Evolutionary conservation across 2,113 vertebrate species (phyloP).

Genomic region (Grammomys surdaster): DNA sequence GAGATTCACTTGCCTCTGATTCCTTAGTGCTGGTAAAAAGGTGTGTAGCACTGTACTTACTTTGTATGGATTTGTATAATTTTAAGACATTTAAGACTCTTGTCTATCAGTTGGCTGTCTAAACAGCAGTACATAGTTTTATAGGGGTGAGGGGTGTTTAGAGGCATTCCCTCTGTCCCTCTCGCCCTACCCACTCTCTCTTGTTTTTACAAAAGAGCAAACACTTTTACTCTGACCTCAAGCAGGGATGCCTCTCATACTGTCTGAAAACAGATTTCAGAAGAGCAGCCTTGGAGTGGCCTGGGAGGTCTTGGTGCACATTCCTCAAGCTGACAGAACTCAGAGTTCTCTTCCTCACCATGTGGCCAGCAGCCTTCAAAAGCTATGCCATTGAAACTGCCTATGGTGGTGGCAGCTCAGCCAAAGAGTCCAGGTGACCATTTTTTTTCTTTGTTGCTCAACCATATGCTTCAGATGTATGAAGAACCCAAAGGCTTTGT

Average conservation of each 20-base stretch:
- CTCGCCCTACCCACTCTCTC: neutral
- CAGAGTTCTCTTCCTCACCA: constrained; percentile 7
- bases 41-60: neutral
- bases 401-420: neutral
- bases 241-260: neutral
- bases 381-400: neutral
- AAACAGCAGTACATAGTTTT: neutral
- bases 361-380: neutral
- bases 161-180: neutral
- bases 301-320: constrained; percentile 57
- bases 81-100: neutral
- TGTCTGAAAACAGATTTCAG: constrained; percentile 44
- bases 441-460: neutral
- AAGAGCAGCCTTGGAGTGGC: constrained; percentile 33
- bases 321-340: constrained; percentile 67
- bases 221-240: neutral
- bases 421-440: accelerated
- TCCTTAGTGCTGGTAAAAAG: neutral
- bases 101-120: neutral
- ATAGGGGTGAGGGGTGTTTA: neutral
- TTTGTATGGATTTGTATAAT: neutral
- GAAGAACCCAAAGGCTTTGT: neutral
- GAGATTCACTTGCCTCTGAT: neutral
- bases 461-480: neutral
- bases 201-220: constrained; percentile 24